These are phyloP conservation scores for Liopterus haemorrhoidalis DNA, from an alignment of 2,888 invertebrate species.

Conservation along the genomic window DNA sequence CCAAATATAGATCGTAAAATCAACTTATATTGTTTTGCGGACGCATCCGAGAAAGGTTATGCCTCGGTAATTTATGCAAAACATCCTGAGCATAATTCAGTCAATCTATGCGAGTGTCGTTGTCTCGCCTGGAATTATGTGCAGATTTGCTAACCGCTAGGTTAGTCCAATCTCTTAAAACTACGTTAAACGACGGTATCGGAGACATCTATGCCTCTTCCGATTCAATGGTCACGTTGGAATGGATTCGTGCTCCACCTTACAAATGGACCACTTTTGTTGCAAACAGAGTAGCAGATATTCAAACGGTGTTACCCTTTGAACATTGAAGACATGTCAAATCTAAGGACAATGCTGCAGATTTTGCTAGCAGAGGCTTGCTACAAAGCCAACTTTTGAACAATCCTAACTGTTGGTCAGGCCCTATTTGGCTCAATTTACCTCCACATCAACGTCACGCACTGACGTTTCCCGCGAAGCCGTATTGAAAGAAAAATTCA, in stretches of 20 bases:
- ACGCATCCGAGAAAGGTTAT: neutral
- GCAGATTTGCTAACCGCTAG: too few species aligned
- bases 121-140: too few species aligned
- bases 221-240: conserved; percentile 1
- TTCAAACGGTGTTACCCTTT: neutral
- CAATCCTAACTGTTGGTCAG: neutral
- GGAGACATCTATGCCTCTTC: too few species aligned
- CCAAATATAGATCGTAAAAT: conserved; percentile 4
- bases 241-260: neutral
- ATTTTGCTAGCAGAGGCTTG: neutral
- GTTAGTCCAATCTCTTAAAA: too few species aligned
- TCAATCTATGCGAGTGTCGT: too few species aligned
- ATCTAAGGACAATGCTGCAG: neutral
- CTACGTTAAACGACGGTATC: too few species aligned
- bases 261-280: neutral
- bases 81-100: neutral
- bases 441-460: too few species aligned
- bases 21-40: conserved; percentile 2
- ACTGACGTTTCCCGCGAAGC: too few species aligned
- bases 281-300: neutral
- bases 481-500: too few species aligned
- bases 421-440: neutral
- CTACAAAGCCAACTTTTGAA: neutral
- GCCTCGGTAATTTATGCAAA: neutral
- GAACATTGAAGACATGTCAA: neutral